Evolutionary conservation across 2,888 invertebrate genomes (phyloP).

Genomic region (Psylliodes chrysocephalus): DNA sequence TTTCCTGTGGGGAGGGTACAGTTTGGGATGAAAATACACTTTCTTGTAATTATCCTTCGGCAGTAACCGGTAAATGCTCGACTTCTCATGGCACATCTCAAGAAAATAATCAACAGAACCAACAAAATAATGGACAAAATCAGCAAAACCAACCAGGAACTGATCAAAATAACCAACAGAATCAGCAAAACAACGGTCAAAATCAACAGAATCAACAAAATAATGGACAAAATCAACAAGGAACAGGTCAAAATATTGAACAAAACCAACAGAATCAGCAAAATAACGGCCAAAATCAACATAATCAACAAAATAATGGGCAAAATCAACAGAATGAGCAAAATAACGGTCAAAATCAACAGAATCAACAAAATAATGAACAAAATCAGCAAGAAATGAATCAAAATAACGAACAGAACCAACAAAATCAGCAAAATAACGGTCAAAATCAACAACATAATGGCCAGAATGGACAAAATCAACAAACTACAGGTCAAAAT

Average conservation of each 20-base stretch:
- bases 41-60: slow-evolving; percentile 79
- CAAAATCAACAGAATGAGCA: slow-evolving; percentile 34
- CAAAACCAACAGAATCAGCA: slow-evolving; percentile 34
- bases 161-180: slow-evolving; percentile 37
- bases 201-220: slow-evolving; percentile 36
- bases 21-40: slow-evolving; percentile 77
- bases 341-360: slow-evolving; percentile 21
- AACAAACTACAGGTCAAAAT: slow-evolving; percentile 17
- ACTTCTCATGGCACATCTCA: slow-evolving; percentile 33
- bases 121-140: slow-evolving; percentile 13
- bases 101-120: slow-evolving; percentile 33
- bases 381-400: slow-evolving; percentile 22
- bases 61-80: slow-evolving; percentile 60
- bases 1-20: slow-evolving; percentile 79
- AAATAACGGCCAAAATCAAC: slow-evolving; percentile 28
- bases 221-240: slow-evolving; percentile 34
- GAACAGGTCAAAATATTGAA: slow-evolving; percentile 16
- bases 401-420: slow-evolving; percentile 17
- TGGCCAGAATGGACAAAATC: slow-evolving; percentile 18
- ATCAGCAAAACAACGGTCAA: slow-evolving; percentile 32
- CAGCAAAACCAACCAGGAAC: slow-evolving; percentile 22
- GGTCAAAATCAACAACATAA: slow-evolving; percentile 19
- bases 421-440: slow-evolving; percentile 23
- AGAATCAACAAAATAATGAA: slow-evolving; percentile 29
- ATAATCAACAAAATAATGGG: slow-evolving; percentile 23